Evolutionary conservation across 2,888 invertebrate species (phyloP), one percentile per base, ranked within the genome.

Genomic region (Melikaiella ostensackeni): DNA sequence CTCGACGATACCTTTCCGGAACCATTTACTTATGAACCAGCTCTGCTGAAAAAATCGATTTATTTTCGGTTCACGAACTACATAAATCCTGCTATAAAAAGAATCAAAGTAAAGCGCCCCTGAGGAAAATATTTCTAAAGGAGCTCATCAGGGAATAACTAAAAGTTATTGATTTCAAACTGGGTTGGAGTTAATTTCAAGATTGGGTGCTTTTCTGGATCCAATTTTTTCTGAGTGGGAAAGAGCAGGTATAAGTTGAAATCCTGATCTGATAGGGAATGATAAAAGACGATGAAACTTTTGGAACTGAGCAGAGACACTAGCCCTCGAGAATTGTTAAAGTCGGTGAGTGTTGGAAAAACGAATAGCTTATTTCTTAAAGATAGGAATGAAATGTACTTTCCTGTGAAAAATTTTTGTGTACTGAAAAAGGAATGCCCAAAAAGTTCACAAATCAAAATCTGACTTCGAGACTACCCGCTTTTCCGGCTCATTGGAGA

Each of bases 1-100:
- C 55, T 74, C 76, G 19, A 33, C 50, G 61, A 70, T 76, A 70
- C 61, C 66, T 55, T 66, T 62, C 21, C 62, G 55, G 59, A 73
- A 50, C 70, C 63, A 66, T 74, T 70, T 50, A 70, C 46, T 70
- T 50, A 70, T 70, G 70, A 70, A 50, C 50, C 30, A 46, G 42
- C 66, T 30, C 30, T n/a, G 19, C 30, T n/a, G 5, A 8, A 50
- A 70, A 70, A 70, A 50, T 70, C 50, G 27, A 70, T 70, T 70
- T 46, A 70, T 19, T 46, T 70, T 50, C 50, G 19, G 46, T n/a
- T 50, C 70, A 70, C 50, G 70, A 50, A 70, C 30, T 27, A 27
- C 46, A 70, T 70, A 70, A 70, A 70, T 70, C 46, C 70, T 19
- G 4, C 46, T 30, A 30, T 70, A 42, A 46, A 21, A 70, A 30